A percentile compares a stretch with the other conserved stretches of the same genome.
Conservation (phyloP, 2,888 invertebrate genomes). For the Lepidocyrtinus sp. region DNA sequence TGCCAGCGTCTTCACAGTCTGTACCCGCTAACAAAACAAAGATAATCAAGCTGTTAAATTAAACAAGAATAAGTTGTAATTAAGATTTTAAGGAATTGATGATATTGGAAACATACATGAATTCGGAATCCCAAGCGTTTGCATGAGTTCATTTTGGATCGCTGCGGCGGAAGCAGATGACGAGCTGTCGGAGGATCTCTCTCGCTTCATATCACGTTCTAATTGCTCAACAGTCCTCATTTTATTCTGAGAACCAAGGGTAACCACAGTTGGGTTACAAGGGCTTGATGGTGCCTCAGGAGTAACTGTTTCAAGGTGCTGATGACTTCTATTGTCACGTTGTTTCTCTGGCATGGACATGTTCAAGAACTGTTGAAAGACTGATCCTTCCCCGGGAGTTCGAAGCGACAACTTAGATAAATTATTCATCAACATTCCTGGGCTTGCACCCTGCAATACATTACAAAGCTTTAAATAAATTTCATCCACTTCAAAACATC, state of each 20-base stretch:
- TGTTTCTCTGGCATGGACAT: slow-evolving; percentile 22
- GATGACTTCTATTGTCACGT: background rate
- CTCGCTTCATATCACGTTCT: slow-evolving; percentile 51
- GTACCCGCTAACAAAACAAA: too few relatives aligned
- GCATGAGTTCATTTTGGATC: slow-evolving; percentile 41
- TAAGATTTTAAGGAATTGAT: too few relatives aligned
- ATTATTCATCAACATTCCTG: too few relatives aligned
- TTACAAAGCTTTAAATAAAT: too few relatives aligned
- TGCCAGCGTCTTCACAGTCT: too few relatives aligned
- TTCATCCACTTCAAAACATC: too few relatives aligned
- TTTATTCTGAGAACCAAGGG: slow-evolving; percentile 66
- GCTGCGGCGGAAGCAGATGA: slow-evolving; percentile 7
- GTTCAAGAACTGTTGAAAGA: slow-evolving; percentile 28
- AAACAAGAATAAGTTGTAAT: too few relatives aligned
- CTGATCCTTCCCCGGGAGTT: slow-evolving; percentile 9
- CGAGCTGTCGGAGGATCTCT: slow-evolving; percentile 4
- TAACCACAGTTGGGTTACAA: background rate
- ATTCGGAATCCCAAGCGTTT: slow-evolving; percentile 39
- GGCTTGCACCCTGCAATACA: too few relatives aligned
- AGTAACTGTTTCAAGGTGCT: background rate
- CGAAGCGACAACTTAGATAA: too few relatives aligned
- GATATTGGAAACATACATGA: slow-evolving; percentile 13
- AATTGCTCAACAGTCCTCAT: slow-evolving; percentile 60
- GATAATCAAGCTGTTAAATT: too few relatives aligned
- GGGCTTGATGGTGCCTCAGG: too few relatives aligned